Percentiles rank a stretch among this genome's conserved stretches.
These are phyloP conservation scores for Cyprinella venusta DNA, from an alignment of 2,797 vertebrate species.

Conservation along the genomic window DNA sequence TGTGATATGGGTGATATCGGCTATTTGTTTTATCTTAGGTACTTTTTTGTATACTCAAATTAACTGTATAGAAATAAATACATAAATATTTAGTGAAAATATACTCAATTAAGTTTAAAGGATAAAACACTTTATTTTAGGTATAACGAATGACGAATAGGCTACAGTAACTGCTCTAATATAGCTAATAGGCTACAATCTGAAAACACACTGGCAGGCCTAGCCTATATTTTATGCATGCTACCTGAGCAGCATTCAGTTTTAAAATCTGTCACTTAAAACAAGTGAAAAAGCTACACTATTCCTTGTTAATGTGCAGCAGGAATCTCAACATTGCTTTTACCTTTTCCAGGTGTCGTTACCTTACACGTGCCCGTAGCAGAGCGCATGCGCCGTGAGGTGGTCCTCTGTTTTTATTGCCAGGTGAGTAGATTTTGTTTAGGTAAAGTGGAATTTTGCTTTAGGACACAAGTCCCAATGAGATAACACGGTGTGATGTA, in stretches of 20 bases:
- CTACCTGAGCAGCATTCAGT: background rate
- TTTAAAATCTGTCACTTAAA: background rate
- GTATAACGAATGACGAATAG: background rate
- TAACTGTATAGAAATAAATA: background rate
- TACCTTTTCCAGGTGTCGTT: slow-evolving; percentile 46
- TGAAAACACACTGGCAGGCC: background rate
- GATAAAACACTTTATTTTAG: background rate
- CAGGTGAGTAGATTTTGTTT: slow-evolving; percentile 91
- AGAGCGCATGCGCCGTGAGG: slow-evolving; percentile 93
- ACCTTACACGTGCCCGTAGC: slow-evolving; percentile 73
- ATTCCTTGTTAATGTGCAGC: background rate
- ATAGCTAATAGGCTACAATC: background rate
- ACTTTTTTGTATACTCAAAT: background rate
- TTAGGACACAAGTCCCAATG: slow-evolving; percentile 80
- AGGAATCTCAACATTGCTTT: slow-evolving; percentile 28
- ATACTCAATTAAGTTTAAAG: background rate
- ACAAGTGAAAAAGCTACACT: background rate
- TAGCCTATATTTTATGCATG: too few relatives aligned
- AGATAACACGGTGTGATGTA: slow-evolving; percentile 81
- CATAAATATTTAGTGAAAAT: background rate
- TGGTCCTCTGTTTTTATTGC: slow-evolving; percentile 87
- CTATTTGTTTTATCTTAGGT: background rate
- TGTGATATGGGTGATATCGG: background rate
- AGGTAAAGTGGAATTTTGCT: slow-evolving; percentile 88
- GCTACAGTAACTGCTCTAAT: background rate